phyloP scores from a whole-genome alignment of 2,113 vertebrate genomes.

The Hydrochoerus hydrochaeris region DNA sequence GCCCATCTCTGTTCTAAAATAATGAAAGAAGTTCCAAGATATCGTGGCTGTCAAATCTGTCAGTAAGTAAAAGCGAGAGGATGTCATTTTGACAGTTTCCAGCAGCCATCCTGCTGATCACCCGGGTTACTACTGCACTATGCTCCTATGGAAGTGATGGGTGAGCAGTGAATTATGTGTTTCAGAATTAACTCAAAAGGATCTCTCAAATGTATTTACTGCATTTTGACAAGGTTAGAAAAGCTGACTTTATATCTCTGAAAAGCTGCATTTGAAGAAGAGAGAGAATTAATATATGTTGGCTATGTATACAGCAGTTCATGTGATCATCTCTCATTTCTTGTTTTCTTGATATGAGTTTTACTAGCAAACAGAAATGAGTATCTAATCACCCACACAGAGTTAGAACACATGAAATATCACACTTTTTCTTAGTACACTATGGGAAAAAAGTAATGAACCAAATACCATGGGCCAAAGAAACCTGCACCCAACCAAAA shows the following conservation, averaged over 20 bases:
- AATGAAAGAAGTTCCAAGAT: conserved; percentile 67
- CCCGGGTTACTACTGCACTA: conserved; percentile 8
- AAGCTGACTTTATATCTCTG: conserved; percentile 32
- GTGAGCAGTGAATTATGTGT: conserved; percentile 56
- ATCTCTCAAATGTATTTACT: conserved; percentile 47
- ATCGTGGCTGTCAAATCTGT: conserved; percentile 76
- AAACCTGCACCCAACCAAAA: not conserved
- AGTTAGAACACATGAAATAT: not conserved
- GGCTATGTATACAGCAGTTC: conserved; percentile 24
- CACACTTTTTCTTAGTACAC: conserved; percentile 5
- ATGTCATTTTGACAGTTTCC: conserved; percentile 77
- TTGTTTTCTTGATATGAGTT: conserved; percentile 44
- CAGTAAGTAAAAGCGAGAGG: conserved; percentile 60
- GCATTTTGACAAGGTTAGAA: conserved; percentile 53
- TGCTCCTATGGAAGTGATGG: conserved; percentile 42
- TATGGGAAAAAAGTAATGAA: conserved; percentile 1
- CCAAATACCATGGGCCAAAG: not conserved
- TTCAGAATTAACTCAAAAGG: conserved; percentile 68
- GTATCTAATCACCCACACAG: not conserved
- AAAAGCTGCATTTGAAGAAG: not conserved
- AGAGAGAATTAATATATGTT: not conserved
- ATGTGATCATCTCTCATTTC: not conserved
- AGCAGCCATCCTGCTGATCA: conserved; percentile 65
- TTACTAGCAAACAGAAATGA: conserved; percentile 55
- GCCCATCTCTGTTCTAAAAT: conserved; percentile 62